A percentile compares a stretch with the other conserved stretches of the same genome.
Conservation (phyloP, 2,113 vertebrate genomes). For the Scomber scombrus region DNA sequence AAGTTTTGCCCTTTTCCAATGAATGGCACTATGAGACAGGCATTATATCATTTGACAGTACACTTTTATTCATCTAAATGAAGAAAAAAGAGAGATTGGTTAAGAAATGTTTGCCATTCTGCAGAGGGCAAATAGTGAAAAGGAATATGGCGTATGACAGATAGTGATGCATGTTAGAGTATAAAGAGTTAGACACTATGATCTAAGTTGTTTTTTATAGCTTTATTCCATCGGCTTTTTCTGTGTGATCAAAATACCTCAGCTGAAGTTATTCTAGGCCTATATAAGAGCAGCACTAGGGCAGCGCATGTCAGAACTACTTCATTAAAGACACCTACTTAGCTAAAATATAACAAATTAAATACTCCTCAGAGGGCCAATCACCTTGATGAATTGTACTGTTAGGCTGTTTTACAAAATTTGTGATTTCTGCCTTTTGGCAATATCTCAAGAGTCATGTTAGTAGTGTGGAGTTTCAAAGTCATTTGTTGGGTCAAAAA, state of each 20-base stretch:
- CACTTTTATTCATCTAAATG: slow-evolving; percentile 51
- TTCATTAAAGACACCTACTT: neutral
- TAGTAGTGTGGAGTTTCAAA: slow-evolving; percentile 43
- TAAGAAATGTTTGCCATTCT: slow-evolving; percentile 37
- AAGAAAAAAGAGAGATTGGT: slow-evolving; percentile 38
- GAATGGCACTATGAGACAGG: slow-evolving; percentile 53
- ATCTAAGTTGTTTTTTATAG: neutral
- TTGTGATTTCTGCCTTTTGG: slow-evolving; percentile 21
- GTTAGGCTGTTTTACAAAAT: slow-evolving; percentile 4
- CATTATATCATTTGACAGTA: slow-evolving; percentile 56
- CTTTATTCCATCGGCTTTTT: neutral
- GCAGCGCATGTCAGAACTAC: neutral
- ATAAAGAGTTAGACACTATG: neutral
- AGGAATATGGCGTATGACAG: slow-evolving; percentile 1
- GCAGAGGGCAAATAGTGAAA: slow-evolving; percentile 2
- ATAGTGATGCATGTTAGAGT: neutral
- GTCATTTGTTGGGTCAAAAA: slow-evolving; percentile 66
- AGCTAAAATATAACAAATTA: slow-evolving; percentile 21
- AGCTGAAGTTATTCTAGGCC: neutral
- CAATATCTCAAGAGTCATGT: slow-evolving; percentile 32
- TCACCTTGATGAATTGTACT: slow-evolving; percentile 38
- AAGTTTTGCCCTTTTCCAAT: slow-evolving; percentile 71
- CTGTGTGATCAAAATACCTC: neutral
- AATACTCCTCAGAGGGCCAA: neutral
- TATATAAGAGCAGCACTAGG: neutral